Percentiles rank a stretch among this genome's conserved stretches.
phyloP scores from a whole-genome alignment of 2,113 vertebrate species.

The Ciconia maguari region DNA sequence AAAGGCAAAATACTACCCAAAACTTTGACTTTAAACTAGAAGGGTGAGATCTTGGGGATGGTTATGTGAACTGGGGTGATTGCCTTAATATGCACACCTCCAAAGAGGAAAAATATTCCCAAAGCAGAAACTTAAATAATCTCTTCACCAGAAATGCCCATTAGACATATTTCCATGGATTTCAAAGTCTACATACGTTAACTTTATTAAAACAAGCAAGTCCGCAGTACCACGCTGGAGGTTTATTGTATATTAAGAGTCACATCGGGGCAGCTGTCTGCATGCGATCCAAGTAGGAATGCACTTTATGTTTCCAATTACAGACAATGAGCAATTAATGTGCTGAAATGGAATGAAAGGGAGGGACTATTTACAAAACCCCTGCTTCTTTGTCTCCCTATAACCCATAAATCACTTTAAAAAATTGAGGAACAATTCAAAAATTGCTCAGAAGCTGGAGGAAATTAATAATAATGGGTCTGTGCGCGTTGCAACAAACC shows the following conservation, averaged over 20 bases:
- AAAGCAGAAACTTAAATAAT: background rate
- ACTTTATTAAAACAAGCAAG: background rate
- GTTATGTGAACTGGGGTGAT: background rate
- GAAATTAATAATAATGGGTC: background rate
- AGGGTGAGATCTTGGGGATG: background rate
- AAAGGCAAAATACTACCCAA: background rate
- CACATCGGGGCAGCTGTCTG: slow-evolving; percentile 37
- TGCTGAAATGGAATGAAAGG: slow-evolving; percentile 10
- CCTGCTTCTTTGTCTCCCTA: background rate
- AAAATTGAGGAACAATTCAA: background rate
- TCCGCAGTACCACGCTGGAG: background rate
- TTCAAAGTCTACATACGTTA: background rate
- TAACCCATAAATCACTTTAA: slow-evolving; percentile 5
- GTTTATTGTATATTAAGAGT: background rate
- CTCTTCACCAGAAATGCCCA: background rate
- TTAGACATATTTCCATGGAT: background rate
- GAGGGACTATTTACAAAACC: slow-evolving; percentile 31
- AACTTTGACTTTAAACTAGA: background rate
- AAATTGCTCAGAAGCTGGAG: slow-evolving; percentile 31
- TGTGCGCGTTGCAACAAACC: background rate
- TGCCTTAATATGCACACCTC: background rate
- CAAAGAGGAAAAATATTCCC: background rate
- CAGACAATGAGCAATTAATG: slow-evolving; percentile 58
- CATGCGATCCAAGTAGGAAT: slow-evolving; percentile 6
- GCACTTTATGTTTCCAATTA: slow-evolving; percentile 51